phyloP scores from a whole-genome alignment of 2,113 vertebrate species.

The Amia ocellicauda region DNA sequence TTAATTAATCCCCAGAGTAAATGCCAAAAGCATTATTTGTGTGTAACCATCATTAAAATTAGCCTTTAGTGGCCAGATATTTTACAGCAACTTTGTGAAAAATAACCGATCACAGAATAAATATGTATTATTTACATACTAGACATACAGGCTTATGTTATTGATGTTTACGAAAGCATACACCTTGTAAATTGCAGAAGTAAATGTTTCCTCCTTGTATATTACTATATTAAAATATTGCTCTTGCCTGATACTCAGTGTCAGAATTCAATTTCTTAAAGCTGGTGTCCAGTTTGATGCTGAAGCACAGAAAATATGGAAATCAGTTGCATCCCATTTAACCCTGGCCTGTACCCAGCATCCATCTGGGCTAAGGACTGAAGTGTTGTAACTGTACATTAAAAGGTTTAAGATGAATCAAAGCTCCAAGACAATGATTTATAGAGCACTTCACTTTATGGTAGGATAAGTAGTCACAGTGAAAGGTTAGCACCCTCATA shows the following conservation, averaged over 20 bases:
- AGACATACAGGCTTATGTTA: no score
- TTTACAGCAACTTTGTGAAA: slow-evolving; percentile 41
- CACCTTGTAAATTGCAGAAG: slow-evolving; percentile 23
- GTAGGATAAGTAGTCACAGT: no score
- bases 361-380: slow-evolving; percentile 21
- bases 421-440: slow-evolving; percentile 48
- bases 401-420: slow-evolving; percentile 15
- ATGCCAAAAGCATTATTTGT: slow-evolving; percentile 35
- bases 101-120: slow-evolving; percentile 38
- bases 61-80: slow-evolving; percentile 48
- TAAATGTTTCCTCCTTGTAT: slow-evolving; percentile 29
- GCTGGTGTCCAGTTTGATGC: slow-evolving; percentile 29
- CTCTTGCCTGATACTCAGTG: slow-evolving; percentile 49
- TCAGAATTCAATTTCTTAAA: slow-evolving; percentile 40
- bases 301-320: slow-evolving; percentile 13
- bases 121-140: slow-evolving; percentile 49
- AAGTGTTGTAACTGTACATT: slow-evolving; percentile 28
- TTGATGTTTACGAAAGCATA: slow-evolving; percentile 44
- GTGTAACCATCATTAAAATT: slow-evolving; percentile 50
- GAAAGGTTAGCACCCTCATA: no score
- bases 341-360: background rate
- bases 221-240: slow-evolving; percentile 45
- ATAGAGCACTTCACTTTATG: no score
- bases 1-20: slow-evolving; percentile 57
- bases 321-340: slow-evolving; percentile 12